A percentile compares a stretch with the other conserved stretches of the same genome.
Evolutionary conservation across 2,113 vertebrate genomes (phyloP).

Genomic region (Arothron firmamentum): DNA sequence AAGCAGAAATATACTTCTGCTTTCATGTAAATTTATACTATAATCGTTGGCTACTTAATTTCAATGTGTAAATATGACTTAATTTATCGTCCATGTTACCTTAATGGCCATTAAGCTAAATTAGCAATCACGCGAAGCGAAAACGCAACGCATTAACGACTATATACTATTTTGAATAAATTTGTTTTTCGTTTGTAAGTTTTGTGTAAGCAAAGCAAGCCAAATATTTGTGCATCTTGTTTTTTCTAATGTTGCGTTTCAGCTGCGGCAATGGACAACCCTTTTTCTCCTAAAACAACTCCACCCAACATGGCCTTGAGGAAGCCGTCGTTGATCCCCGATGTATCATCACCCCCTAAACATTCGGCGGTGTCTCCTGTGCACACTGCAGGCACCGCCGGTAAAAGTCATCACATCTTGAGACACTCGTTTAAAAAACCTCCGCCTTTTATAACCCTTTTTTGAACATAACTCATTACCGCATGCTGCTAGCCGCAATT

Average conservation of each 20-base stretch:
- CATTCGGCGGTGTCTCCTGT: not conserved
- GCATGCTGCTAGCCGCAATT: too few species aligned
- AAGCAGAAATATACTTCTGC: not conserved
- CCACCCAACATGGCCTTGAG: constrained; percentile 65
- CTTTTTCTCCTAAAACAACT: constrained; percentile 14
- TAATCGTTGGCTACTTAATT: not conserved
- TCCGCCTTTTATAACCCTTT: too few species aligned
- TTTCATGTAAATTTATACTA: not conserved
- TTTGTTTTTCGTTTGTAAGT: not conserved
- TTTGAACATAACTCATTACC: too few species aligned
- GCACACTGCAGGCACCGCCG: not conserved
- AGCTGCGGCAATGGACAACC: constrained; percentile 43
- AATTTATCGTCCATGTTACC: not conserved
- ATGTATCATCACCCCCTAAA: rapidly evolving
- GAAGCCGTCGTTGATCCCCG: constrained; percentile 49
- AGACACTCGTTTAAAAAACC: too few species aligned
- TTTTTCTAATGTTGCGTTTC: not conserved
- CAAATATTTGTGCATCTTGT: too few species aligned
- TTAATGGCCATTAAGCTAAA: not conserved
- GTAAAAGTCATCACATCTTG: not conserved
- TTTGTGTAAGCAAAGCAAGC: not conserved
- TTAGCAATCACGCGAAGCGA: not conserved
- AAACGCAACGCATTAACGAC: not conserved
- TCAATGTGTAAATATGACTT: not conserved
- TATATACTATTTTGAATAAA: not conserved